Base-by-base conservation (phyloP, 2,888 invertebrate species). In the Cinara cedri region DNA sequence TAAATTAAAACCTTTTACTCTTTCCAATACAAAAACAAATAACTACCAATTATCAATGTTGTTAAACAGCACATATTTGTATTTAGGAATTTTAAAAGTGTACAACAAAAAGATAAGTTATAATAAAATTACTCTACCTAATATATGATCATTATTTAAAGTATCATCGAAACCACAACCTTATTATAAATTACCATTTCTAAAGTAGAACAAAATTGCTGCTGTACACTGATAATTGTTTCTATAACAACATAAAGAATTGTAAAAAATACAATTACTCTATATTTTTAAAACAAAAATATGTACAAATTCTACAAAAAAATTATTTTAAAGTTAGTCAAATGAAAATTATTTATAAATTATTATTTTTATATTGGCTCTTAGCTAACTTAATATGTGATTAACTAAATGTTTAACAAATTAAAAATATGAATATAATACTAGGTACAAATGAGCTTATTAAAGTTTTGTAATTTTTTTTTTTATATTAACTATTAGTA, bases 301-400 rank as follows among this genome's bases (percentile, higher is more conserved):
- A 34, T 34, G 6, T n/a, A n/a, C n/a, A 34, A 34, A 14, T 44
- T 13, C 21, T 57, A 11, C 54, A 21, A 24, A 57, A 44, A n/a
- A 16, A 24, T 21, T 60, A 9, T 24, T 34, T 34, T 26, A 16
- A 49, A 10, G 8, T 51, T 51, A 26, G 1, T 9, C 16, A 10
- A 57, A 55, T 34, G 6, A 6, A 42, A 55, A 72, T 21, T 71
- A 57, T 71, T 71, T 8, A 44, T n/a, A 4, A 71, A 16, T 13
- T 46, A n/a, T 57, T 46, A 60, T 72, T 72, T 72, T 44, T 42
- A 24, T 46, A 44, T n/a, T 21, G 1, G 1, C 8, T 46, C 8
- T 24, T 57, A 51, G 19, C 1, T 3, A 13, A n/a, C 51, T n/a
- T 42, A 14, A 70, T 55, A 4, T 55, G 10, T 54, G 21, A 44